phyloP scores from a whole-genome alignment of 2,797 vertebrate genomes.

The Vultur gryphus region DNA sequence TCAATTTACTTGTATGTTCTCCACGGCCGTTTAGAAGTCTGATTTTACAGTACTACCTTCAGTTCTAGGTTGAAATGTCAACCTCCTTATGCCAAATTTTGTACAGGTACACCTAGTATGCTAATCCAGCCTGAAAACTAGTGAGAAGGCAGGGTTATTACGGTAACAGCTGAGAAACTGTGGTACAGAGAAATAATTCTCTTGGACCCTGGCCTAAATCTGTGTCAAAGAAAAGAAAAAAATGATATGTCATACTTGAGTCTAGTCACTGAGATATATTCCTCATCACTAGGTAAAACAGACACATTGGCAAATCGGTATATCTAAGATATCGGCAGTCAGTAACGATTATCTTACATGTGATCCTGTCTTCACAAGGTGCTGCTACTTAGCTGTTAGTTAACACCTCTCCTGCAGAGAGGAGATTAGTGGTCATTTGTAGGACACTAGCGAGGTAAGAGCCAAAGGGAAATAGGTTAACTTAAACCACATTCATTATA shows the following conservation, averaged over 20 bases:
- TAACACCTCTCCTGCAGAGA: background rate
- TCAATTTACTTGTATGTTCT: background rate
- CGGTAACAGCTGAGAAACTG: background rate
- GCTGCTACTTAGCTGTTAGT: background rate
- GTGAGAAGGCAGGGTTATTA: background rate
- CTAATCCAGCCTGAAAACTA: background rate
- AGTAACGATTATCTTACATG: background rate
- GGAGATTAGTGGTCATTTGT: background rate
- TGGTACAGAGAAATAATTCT: background rate
- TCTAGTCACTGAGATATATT: background rate
- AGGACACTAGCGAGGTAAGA: background rate
- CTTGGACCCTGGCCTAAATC: background rate
- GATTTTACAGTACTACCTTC: background rate
- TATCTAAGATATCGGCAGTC: background rate
- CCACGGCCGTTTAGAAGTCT: background rate
- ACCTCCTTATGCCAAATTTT: background rate
- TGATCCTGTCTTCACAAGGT: background rate
- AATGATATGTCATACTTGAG: background rate
- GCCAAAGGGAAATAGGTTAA: background rate
- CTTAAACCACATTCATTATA: background rate
- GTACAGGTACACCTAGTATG: background rate
- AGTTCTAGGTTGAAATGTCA: background rate
- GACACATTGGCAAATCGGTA: background rate
- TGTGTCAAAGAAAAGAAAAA: background rate
- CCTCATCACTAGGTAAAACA: background rate